Conservation (phyloP, 1,140 invertebrate species). For the Bilobella aurantiaca region DNA sequence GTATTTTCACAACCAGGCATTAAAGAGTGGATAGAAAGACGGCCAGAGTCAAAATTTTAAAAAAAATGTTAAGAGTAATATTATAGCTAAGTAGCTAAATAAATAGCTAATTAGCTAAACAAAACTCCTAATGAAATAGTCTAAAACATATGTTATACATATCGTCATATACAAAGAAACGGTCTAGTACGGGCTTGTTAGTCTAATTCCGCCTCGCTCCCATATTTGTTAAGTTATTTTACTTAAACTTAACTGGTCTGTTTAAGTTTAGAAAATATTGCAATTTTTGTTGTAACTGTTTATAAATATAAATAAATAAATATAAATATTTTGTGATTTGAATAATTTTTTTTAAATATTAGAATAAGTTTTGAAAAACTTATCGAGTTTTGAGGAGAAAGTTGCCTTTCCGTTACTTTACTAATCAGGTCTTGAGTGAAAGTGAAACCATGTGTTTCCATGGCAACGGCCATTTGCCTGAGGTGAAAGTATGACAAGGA, state of each 20-base stretch:
- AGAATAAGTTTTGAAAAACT: no score
- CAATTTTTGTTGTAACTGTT: no score
- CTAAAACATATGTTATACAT: background rate
- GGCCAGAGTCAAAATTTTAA: conserved; percentile 13
- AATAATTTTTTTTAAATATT: no score
- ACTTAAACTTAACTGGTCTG: no score
- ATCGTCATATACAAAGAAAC: background rate
- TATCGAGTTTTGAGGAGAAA: no score
- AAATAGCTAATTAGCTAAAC: background rate
- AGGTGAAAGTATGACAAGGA: background rate
- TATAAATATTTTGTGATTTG: no score
- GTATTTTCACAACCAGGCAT: conserved; percentile 11
- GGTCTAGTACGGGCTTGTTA: background rate
- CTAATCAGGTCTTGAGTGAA: background rate
- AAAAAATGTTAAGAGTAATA: background rate
- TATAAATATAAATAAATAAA: no score
- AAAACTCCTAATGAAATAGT: background rate
- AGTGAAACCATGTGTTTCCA: background rate
- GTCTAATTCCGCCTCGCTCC: background rate
- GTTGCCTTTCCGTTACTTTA: no score
- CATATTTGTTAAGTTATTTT: no score
- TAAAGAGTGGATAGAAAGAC: conserved; percentile 19
- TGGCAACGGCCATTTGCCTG: background rate
- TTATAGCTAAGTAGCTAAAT: background rate
- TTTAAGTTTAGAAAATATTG: no score